These are phyloP conservation scores for Axea sp. DNA, from an alignment of 2,888 invertebrate species.

Conservation along the genomic window DNA sequence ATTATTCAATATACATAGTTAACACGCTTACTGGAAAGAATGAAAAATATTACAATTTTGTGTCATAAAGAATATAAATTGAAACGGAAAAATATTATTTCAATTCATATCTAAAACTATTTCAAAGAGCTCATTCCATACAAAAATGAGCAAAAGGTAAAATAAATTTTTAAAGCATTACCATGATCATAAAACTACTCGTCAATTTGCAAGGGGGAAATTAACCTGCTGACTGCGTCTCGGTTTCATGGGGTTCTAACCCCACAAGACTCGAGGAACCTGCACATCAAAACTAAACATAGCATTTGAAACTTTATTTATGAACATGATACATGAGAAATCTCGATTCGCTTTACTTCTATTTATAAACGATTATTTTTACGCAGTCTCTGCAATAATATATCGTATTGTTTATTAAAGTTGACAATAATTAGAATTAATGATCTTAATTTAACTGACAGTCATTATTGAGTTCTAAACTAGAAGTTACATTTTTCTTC, in stretches of 20 bases:
- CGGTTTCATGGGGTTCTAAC: conserved; percentile 34
- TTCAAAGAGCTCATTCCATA: no score
- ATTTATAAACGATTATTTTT: conserved; percentile 33
- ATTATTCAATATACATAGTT: no score
- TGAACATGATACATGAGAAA: conserved; percentile 50
- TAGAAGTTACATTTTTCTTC: conserved; percentile 3
- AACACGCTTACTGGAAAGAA: no score
- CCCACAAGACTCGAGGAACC: conserved; percentile 34
- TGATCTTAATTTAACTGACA: no score
- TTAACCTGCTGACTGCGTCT: conserved; percentile 36
- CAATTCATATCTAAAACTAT: no score
- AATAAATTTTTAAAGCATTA: no score
- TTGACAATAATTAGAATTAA: conserved; percentile 18
- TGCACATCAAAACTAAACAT: conserved; percentile 52
- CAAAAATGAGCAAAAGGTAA: no score
- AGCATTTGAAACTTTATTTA: conserved; percentile 55
- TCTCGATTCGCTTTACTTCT: conserved; percentile 46
- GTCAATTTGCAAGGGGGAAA: conserved; percentile 33
- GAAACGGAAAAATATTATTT: no score
- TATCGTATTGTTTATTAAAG: conserved; percentile 25
- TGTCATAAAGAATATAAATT: no score
- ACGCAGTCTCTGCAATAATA: conserved; percentile 1
- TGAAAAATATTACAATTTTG: no score
- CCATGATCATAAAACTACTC: no score
- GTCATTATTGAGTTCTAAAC: conserved; percentile 5